A percentile compares a stretch with the other conserved stretches of the same genome.
Conservation (phyloP, 2,797 vertebrate genomes). For the Parotocinclus haroldoi region DNA sequence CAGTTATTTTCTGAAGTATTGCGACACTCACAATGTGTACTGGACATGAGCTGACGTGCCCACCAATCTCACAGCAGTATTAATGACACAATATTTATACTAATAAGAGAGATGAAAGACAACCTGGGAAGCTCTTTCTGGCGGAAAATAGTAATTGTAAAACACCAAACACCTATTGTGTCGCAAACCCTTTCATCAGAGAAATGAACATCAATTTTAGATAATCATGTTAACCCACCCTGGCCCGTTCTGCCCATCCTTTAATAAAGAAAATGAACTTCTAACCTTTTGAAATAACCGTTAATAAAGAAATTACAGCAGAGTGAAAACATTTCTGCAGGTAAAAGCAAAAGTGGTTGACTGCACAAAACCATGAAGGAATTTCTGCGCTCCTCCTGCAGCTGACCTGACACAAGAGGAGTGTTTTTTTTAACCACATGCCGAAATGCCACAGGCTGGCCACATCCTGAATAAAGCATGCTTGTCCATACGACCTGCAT, state of each 20-base stretch:
- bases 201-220: slow-evolving; percentile 46
- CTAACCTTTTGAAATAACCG: slow-evolving; percentile 9
- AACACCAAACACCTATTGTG: slow-evolving; percentile 35
- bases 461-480: slow-evolving; percentile 28
- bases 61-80: not conserved
- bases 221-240: slow-evolving; percentile 26
- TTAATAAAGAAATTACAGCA: slow-evolving; percentile 30
- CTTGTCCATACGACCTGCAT: slow-evolving; percentile 3
- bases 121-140: slow-evolving; percentile 8
- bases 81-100: slow-evolving; percentile 19
- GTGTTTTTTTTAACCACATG: too few relatives aligned
- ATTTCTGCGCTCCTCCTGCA: not conserved
- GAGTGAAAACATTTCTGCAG: not conserved
- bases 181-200: slow-evolving; percentile 43
- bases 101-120: slow-evolving; percentile 33
- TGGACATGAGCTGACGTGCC: not conserved
- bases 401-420: too few relatives aligned
- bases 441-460: not conserved
- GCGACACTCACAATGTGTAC: too few relatives aligned
- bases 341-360: not conserved
- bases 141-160: slow-evolving; percentile 25
- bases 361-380: not conserved
- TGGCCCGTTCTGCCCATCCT: not conserved
- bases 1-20: too few relatives aligned
- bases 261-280: slow-evolving; percentile 34